phyloP scores from a whole-genome alignment of 1,140 invertebrate species.

The Laupala kohalensis region DNA sequence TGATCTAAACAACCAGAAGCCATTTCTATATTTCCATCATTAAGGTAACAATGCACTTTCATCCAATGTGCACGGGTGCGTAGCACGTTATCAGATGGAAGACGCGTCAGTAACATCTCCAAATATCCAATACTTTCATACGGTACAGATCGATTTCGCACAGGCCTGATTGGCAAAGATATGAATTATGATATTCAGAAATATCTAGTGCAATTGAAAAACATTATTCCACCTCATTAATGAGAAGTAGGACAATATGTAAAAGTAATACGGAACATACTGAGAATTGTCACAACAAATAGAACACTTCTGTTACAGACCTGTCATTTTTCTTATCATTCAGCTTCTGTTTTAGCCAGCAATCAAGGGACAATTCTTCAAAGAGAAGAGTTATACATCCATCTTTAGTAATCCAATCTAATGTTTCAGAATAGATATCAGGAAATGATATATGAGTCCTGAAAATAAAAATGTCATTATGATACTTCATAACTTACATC shows the following conservation, averaged over 20 bases:
- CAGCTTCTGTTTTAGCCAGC: slow-evolving; percentile 28
- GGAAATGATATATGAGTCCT: slow-evolving; percentile 22
- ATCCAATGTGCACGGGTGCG: slow-evolving; percentile 34
- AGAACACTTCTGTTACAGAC: slow-evolving; percentile 20
- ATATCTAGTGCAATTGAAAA: too few relatives aligned
- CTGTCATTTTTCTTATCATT: not conserved
- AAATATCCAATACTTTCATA: not conserved
- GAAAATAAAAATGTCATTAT: slow-evolving; percentile 6
- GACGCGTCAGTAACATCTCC: not conserved
- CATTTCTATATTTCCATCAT: slow-evolving; percentile 32
- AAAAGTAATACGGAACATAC: too few relatives aligned
- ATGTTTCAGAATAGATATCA: slow-evolving; percentile 30
- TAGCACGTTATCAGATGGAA: not conserved
- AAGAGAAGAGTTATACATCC: slow-evolving; percentile 43
- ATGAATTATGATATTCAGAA: slow-evolving; percentile 27
- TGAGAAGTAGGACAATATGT: too few relatives aligned
- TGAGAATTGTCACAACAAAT: slow-evolving; percentile 29
- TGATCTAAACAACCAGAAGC: slow-evolving; percentile 33
- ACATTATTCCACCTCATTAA: too few relatives aligned
- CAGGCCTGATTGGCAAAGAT: slow-evolving; percentile 22
- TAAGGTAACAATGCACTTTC: slow-evolving; percentile 35
- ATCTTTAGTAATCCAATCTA: slow-evolving; percentile 37
- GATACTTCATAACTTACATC: not conserved
- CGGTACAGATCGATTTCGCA: not conserved
- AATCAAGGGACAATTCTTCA: slow-evolving; percentile 45